These are phyloP conservation scores for Paramormyrops kingsleyae DNA, from an alignment of 2,113 vertebrate species.

Conservation along the genomic window DNA sequence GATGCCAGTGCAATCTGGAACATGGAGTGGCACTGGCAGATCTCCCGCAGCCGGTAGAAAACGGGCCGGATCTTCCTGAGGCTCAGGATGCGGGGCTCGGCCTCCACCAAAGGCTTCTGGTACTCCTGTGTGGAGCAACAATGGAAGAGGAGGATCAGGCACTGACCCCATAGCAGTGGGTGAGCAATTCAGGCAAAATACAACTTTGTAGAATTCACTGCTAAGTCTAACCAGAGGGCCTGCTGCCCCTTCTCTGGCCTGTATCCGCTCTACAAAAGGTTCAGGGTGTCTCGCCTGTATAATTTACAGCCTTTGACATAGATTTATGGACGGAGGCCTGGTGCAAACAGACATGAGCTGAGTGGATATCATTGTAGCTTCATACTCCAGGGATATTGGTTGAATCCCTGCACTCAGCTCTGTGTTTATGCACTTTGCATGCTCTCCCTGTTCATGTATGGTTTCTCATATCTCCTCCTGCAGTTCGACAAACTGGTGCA, in stretches of 20 bases:
- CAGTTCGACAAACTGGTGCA: background rate
- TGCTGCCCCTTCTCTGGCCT: background rate
- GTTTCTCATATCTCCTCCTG: background rate
- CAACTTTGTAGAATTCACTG: background rate
- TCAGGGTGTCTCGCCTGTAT: background rate
- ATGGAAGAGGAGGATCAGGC: background rate
- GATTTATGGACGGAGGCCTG: background rate
- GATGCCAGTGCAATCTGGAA: constrained; percentile 79
- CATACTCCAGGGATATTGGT: background rate
- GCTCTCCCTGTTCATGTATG: background rate
- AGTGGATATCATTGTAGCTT: background rate
- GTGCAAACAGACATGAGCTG: background rate
- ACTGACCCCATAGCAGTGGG: background rate
- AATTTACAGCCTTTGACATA: background rate
- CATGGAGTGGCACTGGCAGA: constrained; percentile 81
- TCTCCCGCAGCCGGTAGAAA: constrained; percentile 70
- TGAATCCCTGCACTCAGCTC: background rate
- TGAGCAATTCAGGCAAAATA: background rate
- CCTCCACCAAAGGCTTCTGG: constrained; percentile 71
- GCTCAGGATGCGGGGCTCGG: constrained; percentile 72
- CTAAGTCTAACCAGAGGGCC: background rate
- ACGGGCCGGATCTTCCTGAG: constrained; percentile 67
- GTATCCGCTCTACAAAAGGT: background rate
- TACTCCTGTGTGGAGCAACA: constrained; percentile 63
- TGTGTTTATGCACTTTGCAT: background rate